Conservation (phyloP, 2,888 invertebrate species). For the Oscheius myriophilus region DNA sequence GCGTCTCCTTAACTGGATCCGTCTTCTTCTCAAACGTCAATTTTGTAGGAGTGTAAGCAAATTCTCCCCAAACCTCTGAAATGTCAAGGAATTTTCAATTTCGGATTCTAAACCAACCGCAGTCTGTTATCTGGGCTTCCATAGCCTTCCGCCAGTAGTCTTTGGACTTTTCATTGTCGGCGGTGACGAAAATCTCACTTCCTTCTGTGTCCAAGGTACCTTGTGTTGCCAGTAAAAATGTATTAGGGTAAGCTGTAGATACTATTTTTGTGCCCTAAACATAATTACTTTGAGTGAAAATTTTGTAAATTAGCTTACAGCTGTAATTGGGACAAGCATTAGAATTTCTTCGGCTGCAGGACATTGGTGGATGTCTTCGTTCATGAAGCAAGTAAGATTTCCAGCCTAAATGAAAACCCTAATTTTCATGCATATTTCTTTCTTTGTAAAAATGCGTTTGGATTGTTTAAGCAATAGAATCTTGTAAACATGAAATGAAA, state of each 20-base stretch:
- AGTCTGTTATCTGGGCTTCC: constrained; percentile 50
- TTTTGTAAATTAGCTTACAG: constrained; percentile 33
- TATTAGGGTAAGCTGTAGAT: constrained; percentile 36
- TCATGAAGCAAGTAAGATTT: constrained; percentile 42
- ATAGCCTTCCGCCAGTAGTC: constrained; percentile 50
- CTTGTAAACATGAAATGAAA: too few species aligned
- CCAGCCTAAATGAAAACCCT: constrained; percentile 46
- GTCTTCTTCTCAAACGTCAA: constrained; percentile 46
- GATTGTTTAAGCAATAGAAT: too few species aligned
- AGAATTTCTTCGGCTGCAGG: constrained; percentile 37
- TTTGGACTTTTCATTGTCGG: constrained; percentile 39
- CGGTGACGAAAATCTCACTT: constrained; percentile 36
- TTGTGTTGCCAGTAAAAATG: constrained; percentile 40
- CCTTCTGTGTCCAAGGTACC: constrained; percentile 38
- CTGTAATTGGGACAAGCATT: constrained; percentile 40
- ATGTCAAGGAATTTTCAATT: neutral
- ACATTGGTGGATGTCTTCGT: constrained; percentile 38
- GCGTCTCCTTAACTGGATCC: constrained; percentile 49
- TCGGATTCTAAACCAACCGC: constrained; percentile 33
- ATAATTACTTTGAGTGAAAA: neutral
- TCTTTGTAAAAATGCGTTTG: too few species aligned
- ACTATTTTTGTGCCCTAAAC: constrained; percentile 46
- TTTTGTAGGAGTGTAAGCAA: constrained; percentile 42
- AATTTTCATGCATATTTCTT: too few species aligned
- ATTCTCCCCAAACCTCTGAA: constrained; percentile 53